These are phyloP conservation scores for Cygnus olor DNA, from an alignment of 2,797 vertebrate genomes.

Conservation along the genomic window DNA sequence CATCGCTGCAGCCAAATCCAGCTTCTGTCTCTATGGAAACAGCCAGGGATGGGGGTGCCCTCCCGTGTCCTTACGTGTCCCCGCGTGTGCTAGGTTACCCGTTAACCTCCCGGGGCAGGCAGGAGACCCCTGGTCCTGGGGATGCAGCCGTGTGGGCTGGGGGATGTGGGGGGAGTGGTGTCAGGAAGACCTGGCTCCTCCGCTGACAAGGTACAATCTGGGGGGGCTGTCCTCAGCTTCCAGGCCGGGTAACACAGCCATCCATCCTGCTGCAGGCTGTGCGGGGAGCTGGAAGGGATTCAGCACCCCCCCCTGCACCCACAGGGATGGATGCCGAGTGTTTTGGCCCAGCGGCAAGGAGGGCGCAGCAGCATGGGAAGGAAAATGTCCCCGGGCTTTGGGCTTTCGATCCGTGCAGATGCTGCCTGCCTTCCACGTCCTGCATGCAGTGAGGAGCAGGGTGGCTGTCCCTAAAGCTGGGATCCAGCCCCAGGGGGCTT, in stretches of 20 bases:
- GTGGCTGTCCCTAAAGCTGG: not conserved
- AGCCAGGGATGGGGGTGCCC: not conserved
- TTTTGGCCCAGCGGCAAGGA: not conserved
- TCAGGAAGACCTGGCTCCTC: not conserved
- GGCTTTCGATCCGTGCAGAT: not conserved
- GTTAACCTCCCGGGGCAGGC: not conserved
- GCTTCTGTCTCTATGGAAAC: conserved; percentile 64
- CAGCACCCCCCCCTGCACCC: not conserved
- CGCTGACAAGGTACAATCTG: not conserved
- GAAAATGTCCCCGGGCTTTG: not conserved
- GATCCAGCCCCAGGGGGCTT: not conserved
- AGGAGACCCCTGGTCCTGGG: fast-evolving
- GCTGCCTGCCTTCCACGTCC: not conserved
- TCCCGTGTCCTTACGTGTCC: not conserved
- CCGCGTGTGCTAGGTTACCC: not conserved
- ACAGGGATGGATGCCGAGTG: not conserved
- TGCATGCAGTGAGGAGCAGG: not conserved
- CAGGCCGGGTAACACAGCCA: not conserved
- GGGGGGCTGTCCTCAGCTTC: not conserved
- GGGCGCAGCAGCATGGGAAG: not conserved
- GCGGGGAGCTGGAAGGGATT: not conserved
- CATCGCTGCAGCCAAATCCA: not conserved
- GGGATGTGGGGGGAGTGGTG: not conserved
- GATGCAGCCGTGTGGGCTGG: fast-evolving
- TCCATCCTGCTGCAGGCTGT: not conserved